These are phyloP conservation scores for Nycticorax nycticorax DNA, from an alignment of 2,113 vertebrate genomes.

Conservation along the genomic window DNA sequence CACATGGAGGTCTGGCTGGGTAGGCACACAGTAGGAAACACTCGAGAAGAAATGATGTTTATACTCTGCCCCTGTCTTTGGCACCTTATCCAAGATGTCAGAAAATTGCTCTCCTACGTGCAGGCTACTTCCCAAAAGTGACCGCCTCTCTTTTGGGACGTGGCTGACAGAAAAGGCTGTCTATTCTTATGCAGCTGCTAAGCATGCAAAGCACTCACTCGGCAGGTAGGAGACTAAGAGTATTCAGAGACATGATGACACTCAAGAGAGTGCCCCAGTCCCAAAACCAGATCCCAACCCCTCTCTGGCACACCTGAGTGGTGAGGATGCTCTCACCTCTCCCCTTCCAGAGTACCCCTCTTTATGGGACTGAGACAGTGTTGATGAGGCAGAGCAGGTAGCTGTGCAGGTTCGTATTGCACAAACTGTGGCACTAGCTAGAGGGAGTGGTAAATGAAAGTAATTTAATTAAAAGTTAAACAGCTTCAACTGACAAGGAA, in stretches of 20 bases:
- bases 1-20: not conserved
- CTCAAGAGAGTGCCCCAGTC: not conserved
- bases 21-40: not conserved
- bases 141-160: not conserved
- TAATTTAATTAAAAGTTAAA: not conserved
- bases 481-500: not conserved
- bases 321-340: not conserved
- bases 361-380: not conserved
- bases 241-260: not conserved
- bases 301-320: not conserved
- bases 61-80: not conserved
- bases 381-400: not conserved
- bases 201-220: rapidly evolving
- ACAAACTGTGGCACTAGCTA: not conserved
- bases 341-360: not conserved
- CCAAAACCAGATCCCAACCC: not conserved
- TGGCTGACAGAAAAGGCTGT: not conserved
- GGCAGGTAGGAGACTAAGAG: not conserved
- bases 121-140: not conserved
- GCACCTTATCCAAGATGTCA: not conserved
- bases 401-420: not conserved
- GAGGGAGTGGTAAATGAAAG: not conserved
- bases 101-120: not conserved
- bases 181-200: not conserved
- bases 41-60: not conserved